Conservation (phyloP, 35 echinoderm and acorn worm species). For the Nesometra sesokonis region DNA sequence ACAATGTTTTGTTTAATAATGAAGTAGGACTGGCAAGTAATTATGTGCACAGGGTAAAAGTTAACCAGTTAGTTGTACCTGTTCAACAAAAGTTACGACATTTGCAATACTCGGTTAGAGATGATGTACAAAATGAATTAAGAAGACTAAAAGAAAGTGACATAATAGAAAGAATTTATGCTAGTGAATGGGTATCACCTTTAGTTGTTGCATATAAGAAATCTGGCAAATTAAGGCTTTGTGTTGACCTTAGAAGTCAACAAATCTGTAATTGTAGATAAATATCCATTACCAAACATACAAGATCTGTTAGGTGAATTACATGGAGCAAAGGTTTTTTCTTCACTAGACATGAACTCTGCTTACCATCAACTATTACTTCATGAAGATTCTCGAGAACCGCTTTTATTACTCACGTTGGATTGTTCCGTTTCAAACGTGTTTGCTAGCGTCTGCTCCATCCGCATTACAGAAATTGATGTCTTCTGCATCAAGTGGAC, state of each 20-base stretch:
- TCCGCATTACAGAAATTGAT: too few relatives aligned
- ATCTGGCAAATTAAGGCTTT: too few relatives aligned
- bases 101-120: slow-evolving; percentile 4
- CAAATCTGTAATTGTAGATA: slow-evolving; percentile 37
- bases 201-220: too few relatives aligned
- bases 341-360: slow-evolving; percentile 38
- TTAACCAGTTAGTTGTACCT: background rate
- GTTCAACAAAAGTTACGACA: slow-evolving; percentile 10
- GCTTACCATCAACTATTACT: slow-evolving; percentile 51
- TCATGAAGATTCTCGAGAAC: slow-evolving; percentile 6
- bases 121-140: slow-evolving; percentile 17
- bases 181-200: slow-evolving; percentile 63
- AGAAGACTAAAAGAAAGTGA: slow-evolving; percentile 6
- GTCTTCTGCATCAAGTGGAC: too few relatives aligned
- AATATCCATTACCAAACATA: slow-evolving; percentile 45
- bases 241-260: slow-evolving; percentile 49
- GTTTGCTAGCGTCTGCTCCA: slow-evolving; percentile 10
- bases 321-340: slow-evolving; percentile 25
- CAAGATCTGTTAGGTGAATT: slow-evolving; percentile 50
- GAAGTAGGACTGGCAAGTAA: background rate
- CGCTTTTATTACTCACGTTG: slow-evolving; percentile 34
- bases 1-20: too few relatives aligned
- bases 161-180: slow-evolving; percentile 54
- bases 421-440: too few relatives aligned
- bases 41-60: slow-evolving; percentile 12